phyloP scores from a whole-genome alignment of 2,888 invertebrate genomes.

The Rhingia rostrata region DNA sequence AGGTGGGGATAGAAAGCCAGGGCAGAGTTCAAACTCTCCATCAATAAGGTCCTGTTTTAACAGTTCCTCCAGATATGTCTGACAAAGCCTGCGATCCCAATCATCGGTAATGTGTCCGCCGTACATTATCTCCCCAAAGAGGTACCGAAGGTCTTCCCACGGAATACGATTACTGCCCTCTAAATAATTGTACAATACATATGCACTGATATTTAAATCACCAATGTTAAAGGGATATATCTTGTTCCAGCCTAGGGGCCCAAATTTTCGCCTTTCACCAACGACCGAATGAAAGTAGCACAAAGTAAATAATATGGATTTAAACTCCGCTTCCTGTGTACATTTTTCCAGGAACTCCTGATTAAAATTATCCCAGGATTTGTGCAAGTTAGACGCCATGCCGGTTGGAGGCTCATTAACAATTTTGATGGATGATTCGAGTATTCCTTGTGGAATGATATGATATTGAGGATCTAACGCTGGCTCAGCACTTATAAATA shows the following conservation, averaged over 20 bases:
- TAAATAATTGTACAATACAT: constrained; percentile 95
- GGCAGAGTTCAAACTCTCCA: constrained; percentile 92
- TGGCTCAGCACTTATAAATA: constrained; percentile 96
- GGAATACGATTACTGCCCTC: constrained; percentile 95
- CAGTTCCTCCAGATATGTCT: constrained; percentile 93
- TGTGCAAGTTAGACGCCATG: constrained; percentile 97
- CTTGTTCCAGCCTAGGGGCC: constrained; percentile 96
- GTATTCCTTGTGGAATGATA: constrained; percentile 91
- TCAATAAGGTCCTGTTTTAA: constrained; percentile 94
- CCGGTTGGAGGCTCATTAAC: constrained; percentile 98
- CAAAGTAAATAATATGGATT: constrained; percentile 93
- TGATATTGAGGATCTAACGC: constrained; percentile 87
- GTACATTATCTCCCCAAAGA: constrained; percentile 99
- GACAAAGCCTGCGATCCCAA: constrained; percentile 95
- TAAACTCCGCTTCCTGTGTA: constrained; percentile 96
- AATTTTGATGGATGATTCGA: constrained; percentile 97
- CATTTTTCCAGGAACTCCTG: constrained; percentile 96
- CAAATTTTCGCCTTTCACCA: constrained; percentile 96
- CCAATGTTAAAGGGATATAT: constrained; percentile 92
- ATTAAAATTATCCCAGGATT: constrained; percentile 95
- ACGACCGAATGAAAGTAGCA: constrained; percentile 98
- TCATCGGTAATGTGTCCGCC: constrained; percentile 98
- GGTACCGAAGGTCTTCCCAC: constrained; percentile 96
- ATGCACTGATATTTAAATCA: constrained; percentile 95
- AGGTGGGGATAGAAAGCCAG: constrained; percentile 93